Evolutionary conservation across 2,888 invertebrate genomes (phyloP).

Genomic region (Rotaria macrura): DNA sequence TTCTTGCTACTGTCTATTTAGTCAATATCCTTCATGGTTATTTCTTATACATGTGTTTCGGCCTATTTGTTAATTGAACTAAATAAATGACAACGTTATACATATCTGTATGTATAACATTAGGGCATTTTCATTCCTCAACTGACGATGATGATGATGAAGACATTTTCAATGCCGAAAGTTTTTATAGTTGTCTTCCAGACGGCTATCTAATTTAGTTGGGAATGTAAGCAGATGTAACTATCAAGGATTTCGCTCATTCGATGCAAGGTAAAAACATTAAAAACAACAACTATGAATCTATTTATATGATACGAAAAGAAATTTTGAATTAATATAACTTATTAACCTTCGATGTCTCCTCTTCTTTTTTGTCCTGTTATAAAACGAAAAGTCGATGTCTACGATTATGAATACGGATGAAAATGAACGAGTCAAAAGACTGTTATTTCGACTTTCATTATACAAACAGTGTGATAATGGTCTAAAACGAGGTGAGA

Average conservation of each 20-base stretch:
- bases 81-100: background rate
- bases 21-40: background rate
- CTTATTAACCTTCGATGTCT: background rate
- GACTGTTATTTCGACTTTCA: background rate
- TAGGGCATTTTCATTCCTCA: too few relatives aligned
- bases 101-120: background rate
- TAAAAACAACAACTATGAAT: background rate
- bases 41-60: background rate
- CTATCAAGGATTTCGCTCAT: background rate
- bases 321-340: background rate
- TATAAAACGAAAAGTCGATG: background rate
- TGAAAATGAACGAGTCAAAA: background rate
- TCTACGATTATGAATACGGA: background rate
- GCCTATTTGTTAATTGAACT: background rate
- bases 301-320: background rate
- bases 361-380: background rate
- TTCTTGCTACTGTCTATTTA: background rate
- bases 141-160: too few relatives aligned
- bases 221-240: background rate
- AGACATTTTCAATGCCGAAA: conserved; percentile 12
- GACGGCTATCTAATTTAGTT: background rate
- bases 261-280: background rate
- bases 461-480: background rate
- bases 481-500: background rate
- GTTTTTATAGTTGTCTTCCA: background rate